Percentiles rank a stretch among this genome's conserved stretches.
These are phyloP conservation scores for Listronotus bonariensis DNA, from an alignment of 1,140 invertebrate genomes.

Conservation along the genomic window DNA sequence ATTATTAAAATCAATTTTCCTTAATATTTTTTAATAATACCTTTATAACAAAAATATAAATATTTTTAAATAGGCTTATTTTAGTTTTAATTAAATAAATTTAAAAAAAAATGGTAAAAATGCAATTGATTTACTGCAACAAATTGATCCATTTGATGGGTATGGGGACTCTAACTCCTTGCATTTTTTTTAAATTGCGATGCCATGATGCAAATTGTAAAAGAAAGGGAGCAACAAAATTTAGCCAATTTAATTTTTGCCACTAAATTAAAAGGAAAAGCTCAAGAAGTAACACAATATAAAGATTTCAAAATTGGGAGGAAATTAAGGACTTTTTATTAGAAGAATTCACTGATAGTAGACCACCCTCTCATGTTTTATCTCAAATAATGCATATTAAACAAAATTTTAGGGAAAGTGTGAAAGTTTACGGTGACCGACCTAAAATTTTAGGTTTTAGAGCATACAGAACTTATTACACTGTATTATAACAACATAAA, in stretches of 20 bases:
- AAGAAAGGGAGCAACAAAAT: neutral
- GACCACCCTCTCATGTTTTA: constrained; percentile 9
- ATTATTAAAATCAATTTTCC: no score
- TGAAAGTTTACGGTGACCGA: no score
- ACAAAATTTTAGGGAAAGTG: no score
- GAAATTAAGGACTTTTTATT: constrained; percentile 21
- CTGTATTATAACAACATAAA: no score
- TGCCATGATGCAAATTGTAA: constrained; percentile 12
- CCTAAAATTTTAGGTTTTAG: no score
- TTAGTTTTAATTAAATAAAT: no score
- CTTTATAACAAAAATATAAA: no score
- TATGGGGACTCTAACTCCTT: constrained; percentile 5
- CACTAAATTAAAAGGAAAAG: constrained; percentile 8
- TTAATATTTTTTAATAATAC: no score
- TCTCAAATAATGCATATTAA: constrained; percentile 11
- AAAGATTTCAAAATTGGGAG: constrained; percentile 12
- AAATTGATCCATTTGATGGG: constrained; percentile 3
- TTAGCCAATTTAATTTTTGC: constrained; percentile 9
- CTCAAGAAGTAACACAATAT: constrained; percentile 15
- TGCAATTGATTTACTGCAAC: neutral
- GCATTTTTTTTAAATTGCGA: constrained; percentile 9
- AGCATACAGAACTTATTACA: no score
- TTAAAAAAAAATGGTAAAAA: neutral
- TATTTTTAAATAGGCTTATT: no score
- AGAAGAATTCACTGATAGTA: constrained; percentile 11